phyloP scores from a whole-genome alignment of 2,888 invertebrate genomes.

The Nymphalis c-album region DNA sequence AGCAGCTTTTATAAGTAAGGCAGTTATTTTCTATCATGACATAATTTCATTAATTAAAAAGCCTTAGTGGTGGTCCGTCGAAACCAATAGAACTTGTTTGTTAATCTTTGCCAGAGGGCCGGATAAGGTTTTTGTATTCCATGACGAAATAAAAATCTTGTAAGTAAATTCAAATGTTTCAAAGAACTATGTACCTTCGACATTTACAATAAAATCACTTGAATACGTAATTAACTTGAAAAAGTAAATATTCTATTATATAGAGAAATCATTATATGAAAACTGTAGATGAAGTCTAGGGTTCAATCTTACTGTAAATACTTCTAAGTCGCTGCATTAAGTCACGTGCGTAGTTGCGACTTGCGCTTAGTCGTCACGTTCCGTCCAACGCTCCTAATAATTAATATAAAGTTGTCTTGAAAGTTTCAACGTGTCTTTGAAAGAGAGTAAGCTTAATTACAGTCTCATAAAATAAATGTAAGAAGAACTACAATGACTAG shows the following conservation, averaged over 20 bases:
- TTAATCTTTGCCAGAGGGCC: too few species aligned
- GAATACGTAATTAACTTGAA: too few species aligned
- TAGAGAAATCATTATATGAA: background rate
- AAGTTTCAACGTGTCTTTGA: conserved; percentile 3
- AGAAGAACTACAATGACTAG: background rate
- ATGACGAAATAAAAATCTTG: too few species aligned
- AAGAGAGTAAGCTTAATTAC: background rate
- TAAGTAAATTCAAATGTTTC: too few species aligned
- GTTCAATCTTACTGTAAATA: background rate
- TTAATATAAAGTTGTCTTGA: conserved; percentile 4
- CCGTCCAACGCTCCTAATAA: background rate
- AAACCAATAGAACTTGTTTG: too few species aligned
- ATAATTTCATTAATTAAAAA: too few species aligned
- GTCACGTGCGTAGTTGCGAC: conserved; percentile 1
- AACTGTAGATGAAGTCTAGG: background rate
- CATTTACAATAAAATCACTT: too few species aligned
- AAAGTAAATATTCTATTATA: background rate
- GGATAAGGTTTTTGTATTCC: too few species aligned
- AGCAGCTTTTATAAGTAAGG: too few species aligned
- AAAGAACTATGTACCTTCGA: too few species aligned
- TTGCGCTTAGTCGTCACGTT: background rate
- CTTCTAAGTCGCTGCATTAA: background rate
- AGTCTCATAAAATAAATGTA: background rate
- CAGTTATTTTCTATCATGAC: too few species aligned
- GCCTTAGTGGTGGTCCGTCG: too few species aligned